Conservation (phyloP, 2,113 vertebrate species). For the Desmodus rotundus region DNA sequence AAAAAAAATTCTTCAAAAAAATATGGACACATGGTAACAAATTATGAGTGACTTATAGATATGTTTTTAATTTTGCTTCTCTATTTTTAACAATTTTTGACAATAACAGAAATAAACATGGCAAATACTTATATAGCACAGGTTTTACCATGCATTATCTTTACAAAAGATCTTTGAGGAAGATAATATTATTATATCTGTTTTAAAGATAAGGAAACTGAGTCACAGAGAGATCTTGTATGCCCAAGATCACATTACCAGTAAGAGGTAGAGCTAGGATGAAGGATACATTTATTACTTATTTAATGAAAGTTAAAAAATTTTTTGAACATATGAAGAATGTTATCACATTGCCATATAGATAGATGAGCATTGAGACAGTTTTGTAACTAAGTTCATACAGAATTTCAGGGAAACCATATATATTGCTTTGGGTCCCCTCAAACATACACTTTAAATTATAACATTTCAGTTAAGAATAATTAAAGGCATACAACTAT, state of each 20-base stretch:
- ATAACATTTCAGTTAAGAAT: neutral
- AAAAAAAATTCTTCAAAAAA: neutral
- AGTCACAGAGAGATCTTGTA: neutral
- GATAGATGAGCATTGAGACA: neutral
- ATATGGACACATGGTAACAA: neutral
- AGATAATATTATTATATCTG: neutral
- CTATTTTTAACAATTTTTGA: neutral
- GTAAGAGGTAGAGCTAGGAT: neutral
- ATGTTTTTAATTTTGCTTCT: neutral
- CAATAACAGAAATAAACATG: neutral
- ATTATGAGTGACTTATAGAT: neutral
- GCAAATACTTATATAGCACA: neutral
- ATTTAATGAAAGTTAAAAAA: neutral
- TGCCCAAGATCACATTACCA: neutral
- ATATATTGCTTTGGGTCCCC: neutral
- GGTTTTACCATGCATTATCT: neutral
- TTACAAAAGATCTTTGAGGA: neutral
- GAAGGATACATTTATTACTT: neutral
- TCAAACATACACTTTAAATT: neutral
- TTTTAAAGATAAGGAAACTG: slow-evolving; percentile 17
- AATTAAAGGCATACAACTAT: too few species aligned
- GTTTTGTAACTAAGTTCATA: neutral
- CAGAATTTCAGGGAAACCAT: neutral
- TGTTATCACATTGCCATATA: neutral
- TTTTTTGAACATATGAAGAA: neutral